These are phyloP conservation scores for Apogon talboti DNA, from an alignment of 2,797 vertebrate genomes.

Conservation along the genomic window DNA sequence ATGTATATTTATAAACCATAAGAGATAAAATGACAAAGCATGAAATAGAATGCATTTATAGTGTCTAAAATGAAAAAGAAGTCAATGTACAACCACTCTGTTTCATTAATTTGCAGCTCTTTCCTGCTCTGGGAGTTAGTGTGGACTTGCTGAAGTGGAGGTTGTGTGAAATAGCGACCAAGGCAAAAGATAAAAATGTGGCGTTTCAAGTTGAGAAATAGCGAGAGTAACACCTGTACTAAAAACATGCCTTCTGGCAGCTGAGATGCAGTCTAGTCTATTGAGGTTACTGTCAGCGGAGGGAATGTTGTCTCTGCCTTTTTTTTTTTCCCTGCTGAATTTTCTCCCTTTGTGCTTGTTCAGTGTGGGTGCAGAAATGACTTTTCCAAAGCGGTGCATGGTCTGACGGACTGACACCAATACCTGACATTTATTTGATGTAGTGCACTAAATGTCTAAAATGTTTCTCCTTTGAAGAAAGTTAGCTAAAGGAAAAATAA, in stretches of 20 bases:
- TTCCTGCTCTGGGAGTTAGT: neutral
- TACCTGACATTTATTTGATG: constrained; percentile 40
- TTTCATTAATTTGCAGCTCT: neutral
- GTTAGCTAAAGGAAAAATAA: constrained; percentile 1
- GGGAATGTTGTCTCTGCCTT: constrained; percentile 21
- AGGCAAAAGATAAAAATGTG: constrained; percentile 26
- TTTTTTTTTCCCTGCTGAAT: neutral
- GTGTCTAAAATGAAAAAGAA: too few species aligned
- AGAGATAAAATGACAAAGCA: too few species aligned
- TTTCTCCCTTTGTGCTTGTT: constrained; percentile 34
- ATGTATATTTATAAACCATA: too few species aligned
- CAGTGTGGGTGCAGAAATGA: constrained; percentile 24
- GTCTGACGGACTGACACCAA: constrained; percentile 41
- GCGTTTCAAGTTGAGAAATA: constrained; percentile 26
- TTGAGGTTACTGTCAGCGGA: constrained; percentile 34
- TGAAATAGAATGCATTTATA: too few species aligned
- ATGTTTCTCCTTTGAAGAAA: constrained; percentile 31
- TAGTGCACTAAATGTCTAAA: constrained; percentile 33
- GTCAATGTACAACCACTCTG: neutral
- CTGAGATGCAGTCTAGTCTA: constrained; percentile 31
- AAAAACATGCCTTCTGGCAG: constrained; percentile 24
- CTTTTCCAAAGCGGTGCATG: constrained; percentile 28
- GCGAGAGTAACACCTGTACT: constrained; percentile 42
- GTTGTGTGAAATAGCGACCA: constrained; percentile 8
- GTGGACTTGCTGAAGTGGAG: constrained; percentile 9